Base-by-base conservation (phyloP, 2,113 vertebrate genomes). In the Onychostruthus taczanowskii region DNA sequence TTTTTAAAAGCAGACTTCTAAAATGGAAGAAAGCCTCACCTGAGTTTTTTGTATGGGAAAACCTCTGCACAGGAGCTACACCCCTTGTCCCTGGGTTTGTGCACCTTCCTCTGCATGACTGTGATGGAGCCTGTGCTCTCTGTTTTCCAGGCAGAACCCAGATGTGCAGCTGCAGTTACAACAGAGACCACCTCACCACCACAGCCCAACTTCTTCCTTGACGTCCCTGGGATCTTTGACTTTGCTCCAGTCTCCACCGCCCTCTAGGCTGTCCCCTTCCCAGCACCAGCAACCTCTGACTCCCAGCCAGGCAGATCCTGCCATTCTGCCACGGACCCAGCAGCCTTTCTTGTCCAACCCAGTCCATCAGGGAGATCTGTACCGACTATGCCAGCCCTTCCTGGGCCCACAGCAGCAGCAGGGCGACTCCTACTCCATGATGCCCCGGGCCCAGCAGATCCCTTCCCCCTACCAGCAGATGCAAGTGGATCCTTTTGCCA, bases 141-240 rank as follows among this genome's bases (percentile, higher is more conserved):
- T 96, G 76, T 97, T 97, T 96, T 97, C 41, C 98, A 99, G 99
- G 97, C 98, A 99, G 91, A 98, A 97, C 73, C 99, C 99, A 70
- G 99, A 99, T 43, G 97, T 98, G 84, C 98, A 98, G 4, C 93
- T 98, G 96, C 96, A 98, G 46, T 81, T 97, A 82, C 98, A 98
- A 89, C 98, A 98, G 94, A 98, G 98, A 47, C 96, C 97, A 24
- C 94, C 98, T 78, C 98, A 99, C 94, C 99, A 99, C 81, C 99
- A 99, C 97, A 99, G 99, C 85, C 99, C 99, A 23, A 99, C 99
- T 46, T 99, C 99, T 79, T 99, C 99, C 10, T 98, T 99, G 92
- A 99, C 99, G 0, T 99, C 99, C 2, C 90, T 99, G 97, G 98
- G 98, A 61, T 99, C 99, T 73, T 96, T 99, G 96, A 98, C 99